Conservation (phyloP, 2,888 invertebrate genomes). For the Drosophila recens region DNA sequence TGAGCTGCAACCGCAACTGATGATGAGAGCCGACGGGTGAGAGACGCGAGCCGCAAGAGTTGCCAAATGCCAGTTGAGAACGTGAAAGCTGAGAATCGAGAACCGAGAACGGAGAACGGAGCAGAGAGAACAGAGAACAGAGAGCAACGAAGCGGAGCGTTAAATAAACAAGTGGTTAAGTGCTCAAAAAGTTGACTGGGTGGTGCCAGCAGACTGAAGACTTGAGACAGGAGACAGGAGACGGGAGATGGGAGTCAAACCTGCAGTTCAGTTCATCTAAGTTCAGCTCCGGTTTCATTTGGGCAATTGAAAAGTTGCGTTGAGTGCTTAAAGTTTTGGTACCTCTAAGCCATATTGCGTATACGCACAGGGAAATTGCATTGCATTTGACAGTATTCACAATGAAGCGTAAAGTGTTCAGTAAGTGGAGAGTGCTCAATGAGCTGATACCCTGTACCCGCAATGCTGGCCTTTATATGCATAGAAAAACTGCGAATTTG, state of each 20-base stretch:
- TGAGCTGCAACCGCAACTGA: constrained; percentile 77
- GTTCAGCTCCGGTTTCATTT: constrained; percentile 39
- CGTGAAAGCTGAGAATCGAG: constrained; percentile 17
- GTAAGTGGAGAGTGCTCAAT: background rate
- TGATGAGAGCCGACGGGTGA: constrained; percentile 50
- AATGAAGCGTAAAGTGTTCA: background rate
- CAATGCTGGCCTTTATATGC: background rate
- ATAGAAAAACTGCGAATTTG: constrained; percentile 28
- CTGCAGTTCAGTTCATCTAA: constrained; percentile 29
- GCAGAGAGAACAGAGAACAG: constrained; percentile 28
- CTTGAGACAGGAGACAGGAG: too few species aligned
- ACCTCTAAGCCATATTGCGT: constrained; percentile 40
- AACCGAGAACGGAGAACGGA: constrained; percentile 8
- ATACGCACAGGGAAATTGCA: constrained; percentile 55
- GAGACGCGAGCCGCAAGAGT: constrained; percentile 13
- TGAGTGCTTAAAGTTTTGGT: constrained; percentile 43
- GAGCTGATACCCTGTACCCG: constrained; percentile 3
- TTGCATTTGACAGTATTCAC: constrained; percentile 34
- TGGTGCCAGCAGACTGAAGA: constrained; percentile 11
- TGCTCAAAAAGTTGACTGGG: constrained; percentile 63
- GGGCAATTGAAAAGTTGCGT: constrained; percentile 67
- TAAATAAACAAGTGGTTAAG: constrained; percentile 78
- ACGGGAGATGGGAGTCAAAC: background rate
- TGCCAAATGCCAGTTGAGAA: constrained; percentile 36
- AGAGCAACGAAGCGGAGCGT: constrained; percentile 71